Conservation (phyloP, 2,113 vertebrate genomes). For the Alces alces region DNA sequence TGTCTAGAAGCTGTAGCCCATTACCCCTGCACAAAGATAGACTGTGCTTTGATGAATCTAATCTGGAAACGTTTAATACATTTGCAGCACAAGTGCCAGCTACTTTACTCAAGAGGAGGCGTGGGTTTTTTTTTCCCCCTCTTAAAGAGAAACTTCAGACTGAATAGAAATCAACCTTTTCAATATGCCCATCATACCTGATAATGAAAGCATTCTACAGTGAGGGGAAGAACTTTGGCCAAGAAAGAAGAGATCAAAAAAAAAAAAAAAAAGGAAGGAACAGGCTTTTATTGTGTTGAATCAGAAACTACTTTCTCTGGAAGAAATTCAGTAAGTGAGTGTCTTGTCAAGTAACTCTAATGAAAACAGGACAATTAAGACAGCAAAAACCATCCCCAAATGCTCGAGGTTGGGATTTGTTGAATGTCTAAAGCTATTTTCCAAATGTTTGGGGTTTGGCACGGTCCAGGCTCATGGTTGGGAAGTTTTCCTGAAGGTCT, state of each 20-base stretch:
- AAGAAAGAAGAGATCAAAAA: not conserved
- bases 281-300: not conserved
- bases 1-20: conserved; percentile 69
- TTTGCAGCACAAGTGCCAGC: conserved; percentile 67
- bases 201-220: conserved; percentile 53
- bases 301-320: conserved; percentile 15
- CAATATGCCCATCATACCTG: conserved; percentile 15
- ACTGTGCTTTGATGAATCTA: conserved; percentile 73
- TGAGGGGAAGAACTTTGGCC: not conserved
- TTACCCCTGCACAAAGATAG: conserved; percentile 78
- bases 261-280: not conserved
- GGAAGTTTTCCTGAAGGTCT: conserved; percentile 41
- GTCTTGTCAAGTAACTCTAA: not conserved
- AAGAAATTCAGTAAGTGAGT: conserved; percentile 26
- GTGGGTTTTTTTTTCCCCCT: not conserved
- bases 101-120: conserved; percentile 65
- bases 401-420: not conserved
- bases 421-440: conserved; percentile 48
- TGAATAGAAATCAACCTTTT: conserved; percentile 50
- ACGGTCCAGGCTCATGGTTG: not conserved
- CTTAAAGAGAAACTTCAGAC: conserved; percentile 54
- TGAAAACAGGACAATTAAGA: conserved; percentile 30
- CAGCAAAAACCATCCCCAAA: not conserved
- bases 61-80: conserved; percentile 78
- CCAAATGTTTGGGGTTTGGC: conserved; percentile 54